Conservation (phyloP, 1,140 invertebrate genomes). For the Hormaphis cornu region DNA sequence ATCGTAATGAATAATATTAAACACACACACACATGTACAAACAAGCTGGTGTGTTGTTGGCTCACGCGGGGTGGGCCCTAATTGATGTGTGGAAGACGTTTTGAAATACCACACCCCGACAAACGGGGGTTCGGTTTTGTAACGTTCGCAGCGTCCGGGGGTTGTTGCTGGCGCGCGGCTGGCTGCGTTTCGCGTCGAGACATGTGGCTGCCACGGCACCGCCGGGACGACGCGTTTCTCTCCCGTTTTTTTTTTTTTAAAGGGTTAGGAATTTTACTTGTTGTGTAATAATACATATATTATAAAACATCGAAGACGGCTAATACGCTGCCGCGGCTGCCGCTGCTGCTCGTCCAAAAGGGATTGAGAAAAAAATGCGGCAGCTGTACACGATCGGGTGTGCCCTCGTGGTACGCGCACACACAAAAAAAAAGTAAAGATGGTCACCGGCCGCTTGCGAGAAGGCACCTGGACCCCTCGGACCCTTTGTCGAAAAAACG, state of each 20-base stretch:
- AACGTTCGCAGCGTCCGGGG: not conserved
- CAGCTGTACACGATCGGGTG: slow-evolving; percentile 5
- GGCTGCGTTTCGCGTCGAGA: slow-evolving; percentile 14
- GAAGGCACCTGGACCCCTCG: slow-evolving; percentile 26
- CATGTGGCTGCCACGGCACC: slow-evolving; percentile 20
- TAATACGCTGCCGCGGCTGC: slow-evolving; percentile 9
- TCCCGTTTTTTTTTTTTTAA: slow-evolving; percentile 10
- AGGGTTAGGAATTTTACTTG: slow-evolving; percentile 25
- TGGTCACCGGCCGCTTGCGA: slow-evolving; percentile 2
- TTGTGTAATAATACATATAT: slow-evolving; percentile 32
- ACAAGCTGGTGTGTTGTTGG: not conserved
- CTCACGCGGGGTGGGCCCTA: not conserved
- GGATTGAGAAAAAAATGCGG: slow-evolving; percentile 29
- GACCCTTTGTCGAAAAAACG: slow-evolving; percentile 32
- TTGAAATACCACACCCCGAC: slow-evolving; percentile 10
- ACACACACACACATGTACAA: not conserved
- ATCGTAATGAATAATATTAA: too few species aligned
- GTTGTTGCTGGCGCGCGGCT: not conserved
- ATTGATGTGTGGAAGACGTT: slow-evolving; percentile 22
- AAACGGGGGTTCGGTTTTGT: not conserved
- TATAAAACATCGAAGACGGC: slow-evolving; percentile 22
- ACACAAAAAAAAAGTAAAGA: slow-evolving; percentile 27
- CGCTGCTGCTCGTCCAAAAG: not conserved
- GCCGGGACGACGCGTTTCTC: not conserved
- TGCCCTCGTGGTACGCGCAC: slow-evolving; percentile 13